Percentiles rank a stretch among this genome's conserved stretches.
These are phyloP conservation scores for Andrena bicolor DNA, from an alignment of 2,888 invertebrate genomes.

Conservation along the genomic window DNA sequence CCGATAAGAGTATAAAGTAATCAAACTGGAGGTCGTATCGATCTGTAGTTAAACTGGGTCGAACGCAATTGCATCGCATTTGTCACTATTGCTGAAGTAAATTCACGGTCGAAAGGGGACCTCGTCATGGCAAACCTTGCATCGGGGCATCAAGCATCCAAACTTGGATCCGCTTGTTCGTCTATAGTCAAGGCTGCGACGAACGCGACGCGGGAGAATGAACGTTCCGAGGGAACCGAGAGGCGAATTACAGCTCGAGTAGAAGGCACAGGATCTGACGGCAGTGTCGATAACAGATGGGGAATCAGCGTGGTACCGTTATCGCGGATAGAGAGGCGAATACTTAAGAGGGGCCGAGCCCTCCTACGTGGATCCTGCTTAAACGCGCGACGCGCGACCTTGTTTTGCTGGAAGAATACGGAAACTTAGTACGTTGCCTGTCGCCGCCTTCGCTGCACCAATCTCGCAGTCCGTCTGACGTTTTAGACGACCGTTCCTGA, in stretches of 20 bases:
- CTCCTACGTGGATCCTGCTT: slow-evolving; percentile 33
- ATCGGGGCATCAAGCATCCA: not conserved
- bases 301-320: slow-evolving; percentile 54
- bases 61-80: slow-evolving; percentile 50
- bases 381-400: slow-evolving; percentile 39
- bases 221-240: not conserved
- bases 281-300: slow-evolving; percentile 42
- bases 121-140: not conserved
- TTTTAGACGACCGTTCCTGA: slow-evolving; percentile 33
- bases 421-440: slow-evolving; percentile 24
- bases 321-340: slow-evolving; percentile 41
- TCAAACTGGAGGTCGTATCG: slow-evolving; percentile 35
- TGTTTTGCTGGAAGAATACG: slow-evolving; percentile 38
- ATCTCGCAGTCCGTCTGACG: slow-evolving; percentile 21
- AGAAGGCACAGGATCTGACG: not conserved
- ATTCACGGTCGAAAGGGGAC: slow-evolving; percentile 35
- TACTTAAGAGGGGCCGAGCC: slow-evolving; percentile 25
- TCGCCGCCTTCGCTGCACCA: slow-evolving; percentile 23
- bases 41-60: slow-evolving; percentile 55
- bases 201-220: not conserved
- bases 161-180: not conserved
- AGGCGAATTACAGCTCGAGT: slow-evolving; percentile 1
- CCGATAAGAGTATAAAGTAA: slow-evolving; percentile 43
- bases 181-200: not conserved
- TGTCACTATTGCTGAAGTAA: slow-evolving; percentile 28